phyloP scores from a whole-genome alignment of 2,113 vertebrate genomes.

The Scopus umbretta region DNA sequence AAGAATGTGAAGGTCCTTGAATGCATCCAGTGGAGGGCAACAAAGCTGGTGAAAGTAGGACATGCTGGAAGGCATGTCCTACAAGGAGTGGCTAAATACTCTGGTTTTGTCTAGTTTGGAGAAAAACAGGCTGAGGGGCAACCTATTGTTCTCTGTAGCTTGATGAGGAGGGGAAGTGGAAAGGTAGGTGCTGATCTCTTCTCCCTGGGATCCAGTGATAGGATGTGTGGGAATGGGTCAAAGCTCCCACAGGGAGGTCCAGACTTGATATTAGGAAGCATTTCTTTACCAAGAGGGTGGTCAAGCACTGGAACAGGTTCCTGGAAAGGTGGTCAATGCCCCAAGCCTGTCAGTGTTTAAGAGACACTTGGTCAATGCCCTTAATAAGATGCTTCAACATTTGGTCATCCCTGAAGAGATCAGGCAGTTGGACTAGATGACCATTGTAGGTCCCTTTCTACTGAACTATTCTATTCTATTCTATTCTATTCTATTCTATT shows the following conservation, averaged over 20 bases:
- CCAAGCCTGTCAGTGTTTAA: neutral
- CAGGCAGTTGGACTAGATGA: neutral
- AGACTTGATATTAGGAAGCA: neutral
- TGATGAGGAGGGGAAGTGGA: neutral
- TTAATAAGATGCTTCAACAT: neutral
- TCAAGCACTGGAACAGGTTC: neutral
- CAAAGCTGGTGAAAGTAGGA: neutral
- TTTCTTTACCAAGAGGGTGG: neutral
- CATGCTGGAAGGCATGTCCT: neutral
- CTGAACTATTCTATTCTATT: too few relatives aligned
- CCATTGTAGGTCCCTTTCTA: neutral
- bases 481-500: neutral
- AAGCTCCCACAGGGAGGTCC: neutral
- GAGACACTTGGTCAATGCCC: neutral
- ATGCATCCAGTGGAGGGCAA: neutral
- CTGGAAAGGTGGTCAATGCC: neutral
- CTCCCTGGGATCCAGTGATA: neutral
- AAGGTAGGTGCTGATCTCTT: neutral
- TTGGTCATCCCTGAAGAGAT: neutral
- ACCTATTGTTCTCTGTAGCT: neutral
- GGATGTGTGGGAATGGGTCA: neutral
- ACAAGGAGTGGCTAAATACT: neutral
- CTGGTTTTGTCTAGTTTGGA: neutral
- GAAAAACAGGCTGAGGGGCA: neutral
- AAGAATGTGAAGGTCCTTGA: neutral